These are phyloP conservation scores for Danaus melanippus DNA, from an alignment of 1,140 invertebrate species.

Conservation along the genomic window DNA sequence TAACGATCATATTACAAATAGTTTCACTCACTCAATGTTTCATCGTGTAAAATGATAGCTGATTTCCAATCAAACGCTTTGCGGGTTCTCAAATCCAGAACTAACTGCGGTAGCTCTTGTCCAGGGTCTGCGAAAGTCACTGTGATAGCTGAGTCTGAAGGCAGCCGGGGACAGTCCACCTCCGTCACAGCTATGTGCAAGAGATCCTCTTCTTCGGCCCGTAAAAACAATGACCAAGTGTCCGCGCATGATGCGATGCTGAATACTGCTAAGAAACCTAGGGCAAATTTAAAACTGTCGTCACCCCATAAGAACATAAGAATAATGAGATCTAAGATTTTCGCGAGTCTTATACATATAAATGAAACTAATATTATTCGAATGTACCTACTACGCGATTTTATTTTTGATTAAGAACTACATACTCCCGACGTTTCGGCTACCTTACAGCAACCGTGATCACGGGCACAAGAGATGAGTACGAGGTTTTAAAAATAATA, in stretches of 20 bases:
- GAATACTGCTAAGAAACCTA: slow-evolving; percentile 80
- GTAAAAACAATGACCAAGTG: slow-evolving; percentile 78
- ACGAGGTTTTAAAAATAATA: too few species aligned
- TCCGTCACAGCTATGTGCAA: slow-evolving; percentile 78
- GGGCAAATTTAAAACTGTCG: too few species aligned
- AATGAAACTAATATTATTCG: too few species aligned
- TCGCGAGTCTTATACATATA: too few species aligned
- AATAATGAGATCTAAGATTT: too few species aligned
- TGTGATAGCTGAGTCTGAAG: slow-evolving; percentile 76
- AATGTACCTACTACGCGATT: too few species aligned
- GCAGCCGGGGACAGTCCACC: slow-evolving; percentile 81
- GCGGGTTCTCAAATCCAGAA: slow-evolving; percentile 78
- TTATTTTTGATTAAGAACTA: too few species aligned
- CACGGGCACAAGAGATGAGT: too few species aligned
- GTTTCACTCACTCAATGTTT: slow-evolving; percentile 75
- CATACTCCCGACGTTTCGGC: too few species aligned
- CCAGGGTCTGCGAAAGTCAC: slow-evolving; percentile 77
- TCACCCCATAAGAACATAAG: too few species aligned
- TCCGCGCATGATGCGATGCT: slow-evolving; percentile 79
- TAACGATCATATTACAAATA: too few species aligned
- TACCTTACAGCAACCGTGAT: too few species aligned
- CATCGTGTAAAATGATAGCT: slow-evolving; percentile 79
- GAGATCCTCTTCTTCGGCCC: slow-evolving; percentile 74
- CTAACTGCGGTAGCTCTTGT: slow-evolving; percentile 81
- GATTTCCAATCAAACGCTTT: slow-evolving; percentile 79